Evolutionary conservation across 2,797 vertebrate genomes (phyloP).

Genomic region (Orientallactaga sibirica): DNA sequence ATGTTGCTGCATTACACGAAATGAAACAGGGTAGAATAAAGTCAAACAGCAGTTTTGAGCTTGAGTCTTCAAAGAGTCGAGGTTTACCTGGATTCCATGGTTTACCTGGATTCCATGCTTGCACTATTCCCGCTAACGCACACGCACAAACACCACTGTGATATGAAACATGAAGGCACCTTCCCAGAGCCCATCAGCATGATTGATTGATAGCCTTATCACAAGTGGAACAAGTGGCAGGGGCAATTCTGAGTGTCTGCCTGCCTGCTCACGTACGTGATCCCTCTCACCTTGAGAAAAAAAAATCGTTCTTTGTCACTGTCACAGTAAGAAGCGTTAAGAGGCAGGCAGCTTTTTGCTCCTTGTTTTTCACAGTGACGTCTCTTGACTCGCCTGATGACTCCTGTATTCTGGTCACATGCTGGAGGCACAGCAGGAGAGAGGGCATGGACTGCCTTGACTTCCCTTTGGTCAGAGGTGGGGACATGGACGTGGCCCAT

Average conservation of each 20-base stretch:
- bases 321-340: background rate
- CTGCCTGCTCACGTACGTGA: background rate
- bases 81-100: background rate
- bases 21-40: background rate
- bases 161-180: background rate
- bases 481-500: background rate
- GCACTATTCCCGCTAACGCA: background rate
- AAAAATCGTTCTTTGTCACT: background rate
- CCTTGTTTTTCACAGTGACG: background rate
- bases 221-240: background rate
- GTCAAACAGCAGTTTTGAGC: conserved; percentile 8
- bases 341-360: background rate
- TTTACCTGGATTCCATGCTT: background rate
- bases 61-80: background rate
- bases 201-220: background rate
- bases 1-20: background rate
- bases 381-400: background rate
- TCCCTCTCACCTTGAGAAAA: background rate
- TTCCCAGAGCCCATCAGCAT: background rate
- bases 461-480: background rate
- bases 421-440: background rate
- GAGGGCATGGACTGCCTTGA: background rate
- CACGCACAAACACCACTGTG: background rate
- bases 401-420: rapidly evolving
- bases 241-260: background rate